A percentile compares a stretch with the other conserved stretches of the same genome.
Evolutionary conservation across 2,113 vertebrate genomes (phyloP).

Genomic region (Anseranas semipalmata): DNA sequence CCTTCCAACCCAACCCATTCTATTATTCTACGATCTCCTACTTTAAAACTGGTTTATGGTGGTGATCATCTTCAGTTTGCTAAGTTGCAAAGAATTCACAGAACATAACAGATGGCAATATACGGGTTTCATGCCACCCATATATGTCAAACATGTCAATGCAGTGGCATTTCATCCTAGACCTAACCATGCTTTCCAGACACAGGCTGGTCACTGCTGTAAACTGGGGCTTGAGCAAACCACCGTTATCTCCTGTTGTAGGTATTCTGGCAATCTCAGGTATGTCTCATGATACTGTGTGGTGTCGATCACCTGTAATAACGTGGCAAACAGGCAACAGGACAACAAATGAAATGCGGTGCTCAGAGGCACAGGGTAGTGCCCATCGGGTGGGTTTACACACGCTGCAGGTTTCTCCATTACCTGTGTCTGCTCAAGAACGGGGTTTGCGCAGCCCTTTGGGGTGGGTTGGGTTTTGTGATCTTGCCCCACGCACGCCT

Average conservation of each 20-base stretch:
- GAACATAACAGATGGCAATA: neutral
- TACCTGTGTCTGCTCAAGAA: neutral
- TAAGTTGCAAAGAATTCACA: neutral
- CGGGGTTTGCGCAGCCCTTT: neutral
- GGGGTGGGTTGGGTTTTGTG: neutral
- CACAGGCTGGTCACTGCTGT: neutral
- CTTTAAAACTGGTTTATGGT: neutral
- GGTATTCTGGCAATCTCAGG: neutral
- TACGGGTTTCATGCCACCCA: neutral
- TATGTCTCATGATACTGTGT: accelerated
- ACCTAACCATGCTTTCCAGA: neutral
- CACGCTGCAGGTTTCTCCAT: accelerated
- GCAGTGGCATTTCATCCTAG: neutral
- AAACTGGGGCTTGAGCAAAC: neutral
- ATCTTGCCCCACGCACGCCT: accelerated
- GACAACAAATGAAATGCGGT: no score
- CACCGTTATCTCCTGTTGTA: neutral
- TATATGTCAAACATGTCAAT: neutral
- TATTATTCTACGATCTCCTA: no score
- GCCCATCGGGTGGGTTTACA: accelerated
- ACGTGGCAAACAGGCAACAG: accelerated
- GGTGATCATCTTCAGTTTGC: neutral
- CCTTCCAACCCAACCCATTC: no score
- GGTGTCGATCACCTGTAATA: neutral
- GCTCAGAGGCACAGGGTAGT: neutral